Conservation (phyloP, 2,113 vertebrate genomes). For the Raja brachyura region DNA sequence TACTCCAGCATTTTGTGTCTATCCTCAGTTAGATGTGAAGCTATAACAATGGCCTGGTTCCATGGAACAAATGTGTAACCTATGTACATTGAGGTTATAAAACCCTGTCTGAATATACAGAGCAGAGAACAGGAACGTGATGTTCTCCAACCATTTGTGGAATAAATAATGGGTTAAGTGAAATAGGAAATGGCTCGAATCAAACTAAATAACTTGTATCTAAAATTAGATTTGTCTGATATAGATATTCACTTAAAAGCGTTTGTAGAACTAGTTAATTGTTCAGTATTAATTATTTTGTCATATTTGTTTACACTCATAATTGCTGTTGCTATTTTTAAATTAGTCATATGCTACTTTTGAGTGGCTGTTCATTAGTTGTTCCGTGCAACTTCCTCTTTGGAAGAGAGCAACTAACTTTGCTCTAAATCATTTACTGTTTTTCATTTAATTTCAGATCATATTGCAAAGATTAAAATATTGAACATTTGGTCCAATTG, state of each 20-base stretch:
- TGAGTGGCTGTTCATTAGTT: background rate
- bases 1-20: no score
- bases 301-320: background rate
- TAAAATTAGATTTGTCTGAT: background rate
- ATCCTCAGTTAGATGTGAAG: background rate
- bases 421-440: background rate
- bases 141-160: background rate
- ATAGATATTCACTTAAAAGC: background rate
- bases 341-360: background rate
- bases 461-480: background rate
- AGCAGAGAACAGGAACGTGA: background rate
- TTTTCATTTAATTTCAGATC: background rate
- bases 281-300: slow-evolving; percentile 1
- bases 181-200: background rate
- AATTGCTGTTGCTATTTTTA: background rate
- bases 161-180: background rate
- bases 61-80: background rate
- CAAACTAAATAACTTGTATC: background rate
- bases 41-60: background rate
- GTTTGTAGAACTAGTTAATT: background rate
- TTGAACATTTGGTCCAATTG: background rate
- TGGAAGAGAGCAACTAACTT: background rate
- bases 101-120: background rate
- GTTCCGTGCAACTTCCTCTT: background rate
- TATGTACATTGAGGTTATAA: background rate